Percentiles rank a stretch among this genome's conserved stretches.
Conservation (phyloP, 2,113 vertebrate genomes). For the Aythya baeri region DNA sequence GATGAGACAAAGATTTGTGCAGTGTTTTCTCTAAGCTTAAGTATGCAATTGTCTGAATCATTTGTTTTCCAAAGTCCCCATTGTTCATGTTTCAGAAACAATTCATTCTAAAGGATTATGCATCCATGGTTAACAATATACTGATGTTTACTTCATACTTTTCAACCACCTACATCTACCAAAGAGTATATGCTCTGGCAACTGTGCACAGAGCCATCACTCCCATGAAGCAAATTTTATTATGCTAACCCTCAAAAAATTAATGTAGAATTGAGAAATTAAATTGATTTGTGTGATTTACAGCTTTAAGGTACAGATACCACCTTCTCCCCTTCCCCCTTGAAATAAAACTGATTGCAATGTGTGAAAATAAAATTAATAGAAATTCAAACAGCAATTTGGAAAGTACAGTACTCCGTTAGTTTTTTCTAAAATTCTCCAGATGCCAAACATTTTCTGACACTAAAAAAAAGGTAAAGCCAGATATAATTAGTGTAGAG, state of each 20-base stretch:
- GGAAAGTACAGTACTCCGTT: neutral
- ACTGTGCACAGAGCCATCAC: neutral
- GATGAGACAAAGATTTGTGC: neutral
- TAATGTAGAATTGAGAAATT: neutral
- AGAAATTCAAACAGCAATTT: neutral
- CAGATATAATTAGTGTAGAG: neutral
- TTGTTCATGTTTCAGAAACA: neutral
- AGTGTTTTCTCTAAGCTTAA: neutral
- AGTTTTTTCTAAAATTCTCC: neutral
- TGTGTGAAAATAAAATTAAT: neutral
- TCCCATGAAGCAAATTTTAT: neutral
- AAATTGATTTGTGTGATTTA: neutral
- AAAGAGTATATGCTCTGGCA: neutral
- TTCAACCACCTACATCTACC: neutral
- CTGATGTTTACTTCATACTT: neutral
- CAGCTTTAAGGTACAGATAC: neutral
- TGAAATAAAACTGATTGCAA: neutral
- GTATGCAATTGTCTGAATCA: neutral
- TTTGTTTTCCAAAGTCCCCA: neutral
- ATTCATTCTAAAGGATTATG: neutral
- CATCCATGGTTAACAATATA: neutral
- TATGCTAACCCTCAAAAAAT: neutral
- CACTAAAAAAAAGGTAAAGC: neutral
- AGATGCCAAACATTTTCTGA: neutral
- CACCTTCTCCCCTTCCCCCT: neutral